These are phyloP conservation scores for Megaptera novaeangliae DNA, from an alignment of 2,113 vertebrate genomes.

Conservation along the genomic window DNA sequence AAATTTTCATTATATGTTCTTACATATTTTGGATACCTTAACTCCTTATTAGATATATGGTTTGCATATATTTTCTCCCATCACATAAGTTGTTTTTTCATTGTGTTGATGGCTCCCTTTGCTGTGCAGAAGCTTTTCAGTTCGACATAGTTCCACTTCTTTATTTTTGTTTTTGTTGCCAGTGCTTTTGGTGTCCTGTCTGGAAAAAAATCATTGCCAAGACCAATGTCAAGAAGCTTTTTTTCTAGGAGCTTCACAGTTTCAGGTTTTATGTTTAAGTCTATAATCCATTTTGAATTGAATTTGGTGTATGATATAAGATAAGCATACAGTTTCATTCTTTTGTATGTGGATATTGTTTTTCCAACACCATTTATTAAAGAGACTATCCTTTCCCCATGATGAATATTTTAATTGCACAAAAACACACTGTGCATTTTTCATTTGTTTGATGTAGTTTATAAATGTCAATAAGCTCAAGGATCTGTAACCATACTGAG, in stretches of 20 bases:
- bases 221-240: neutral
- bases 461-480: neutral
- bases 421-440: neutral
- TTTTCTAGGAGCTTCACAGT: neutral
- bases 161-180: neutral
- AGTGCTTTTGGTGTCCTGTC: neutral
- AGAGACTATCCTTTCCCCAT: neutral
- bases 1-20: neutral
- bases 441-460: neutral
- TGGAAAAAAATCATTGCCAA: neutral
- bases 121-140: neutral
- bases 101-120: neutral
- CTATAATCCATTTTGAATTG: neutral
- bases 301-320: neutral
- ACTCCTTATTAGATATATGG: neutral
- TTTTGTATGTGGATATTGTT: neutral
- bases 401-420: neutral
- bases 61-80: neutral
- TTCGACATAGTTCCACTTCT: neutral
- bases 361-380: neutral
- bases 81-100: neutral
- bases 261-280: neutral
- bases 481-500: neutral
- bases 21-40: neutral
- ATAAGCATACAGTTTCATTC: fast-evolving